These are phyloP conservation scores for Reticulitermes speratus DNA, from an alignment of 1,140 invertebrate genomes.

Conservation along the genomic window DNA sequence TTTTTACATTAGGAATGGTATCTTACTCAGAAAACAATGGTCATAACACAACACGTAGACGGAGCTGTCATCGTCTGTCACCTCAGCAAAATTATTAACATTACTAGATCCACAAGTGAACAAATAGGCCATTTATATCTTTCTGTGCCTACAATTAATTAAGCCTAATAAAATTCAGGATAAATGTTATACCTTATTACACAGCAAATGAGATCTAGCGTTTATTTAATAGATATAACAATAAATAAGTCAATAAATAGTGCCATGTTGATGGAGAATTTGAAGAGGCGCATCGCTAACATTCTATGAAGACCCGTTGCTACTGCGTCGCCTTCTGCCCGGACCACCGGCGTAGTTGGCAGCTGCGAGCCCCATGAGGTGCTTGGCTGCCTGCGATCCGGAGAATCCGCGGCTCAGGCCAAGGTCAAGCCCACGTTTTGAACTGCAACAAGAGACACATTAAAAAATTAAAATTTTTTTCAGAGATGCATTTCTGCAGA, in stretches of 20 bases:
- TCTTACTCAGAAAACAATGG: not conserved
- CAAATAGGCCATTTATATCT: not conserved
- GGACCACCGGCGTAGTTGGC: conserved; percentile 85
- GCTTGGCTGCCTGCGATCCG: conserved; percentile 83
- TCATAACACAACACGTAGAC: not conserved
- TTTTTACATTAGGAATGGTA: conserved; percentile 4
- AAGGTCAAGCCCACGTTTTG: conserved; percentile 76
- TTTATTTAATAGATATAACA: not conserved
- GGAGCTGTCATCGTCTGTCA: not conserved
- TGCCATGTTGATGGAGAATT: not conserved
- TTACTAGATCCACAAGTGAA: not conserved
- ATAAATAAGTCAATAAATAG: not conserved
- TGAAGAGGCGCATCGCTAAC: not conserved
- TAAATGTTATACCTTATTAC: not conserved
- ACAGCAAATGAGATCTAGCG: not conserved
- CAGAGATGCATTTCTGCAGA: too few species aligned
- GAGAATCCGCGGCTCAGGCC: conserved; percentile 84
- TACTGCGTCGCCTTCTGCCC: conserved; percentile 71
- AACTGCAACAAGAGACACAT: conserved; percentile 54
- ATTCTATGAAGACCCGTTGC: conserved; percentile 34
- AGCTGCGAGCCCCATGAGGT: conserved; percentile 82
- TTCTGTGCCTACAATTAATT: not conserved
- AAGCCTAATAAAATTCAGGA: not conserved
- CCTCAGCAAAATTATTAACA: not conserved
- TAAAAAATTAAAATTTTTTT: not conserved